Percentiles rank a stretch among this genome's conserved stretches.
Evolutionary conservation across 2,113 vertebrate species (phyloP).

Genomic region (Sylvicapra grimmia): DNA sequence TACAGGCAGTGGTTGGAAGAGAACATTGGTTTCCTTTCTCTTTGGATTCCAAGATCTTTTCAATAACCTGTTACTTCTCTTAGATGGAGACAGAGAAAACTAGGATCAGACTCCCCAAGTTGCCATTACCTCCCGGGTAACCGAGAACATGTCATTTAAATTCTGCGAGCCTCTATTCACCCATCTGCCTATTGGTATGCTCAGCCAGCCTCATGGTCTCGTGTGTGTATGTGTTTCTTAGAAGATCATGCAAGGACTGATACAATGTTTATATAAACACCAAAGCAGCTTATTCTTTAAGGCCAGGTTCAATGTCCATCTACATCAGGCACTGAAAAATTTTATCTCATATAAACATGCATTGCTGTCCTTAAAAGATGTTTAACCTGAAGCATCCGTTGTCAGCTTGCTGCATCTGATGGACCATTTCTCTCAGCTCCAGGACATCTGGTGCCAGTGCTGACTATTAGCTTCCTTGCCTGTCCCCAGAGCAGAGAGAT

Average conservation of each 20-base stretch:
- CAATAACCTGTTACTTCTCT: background rate
- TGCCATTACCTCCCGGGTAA: background rate
- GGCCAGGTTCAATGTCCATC: background rate
- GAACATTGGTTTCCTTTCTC: background rate
- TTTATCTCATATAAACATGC: background rate
- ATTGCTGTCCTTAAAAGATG: background rate
- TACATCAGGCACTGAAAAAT: background rate
- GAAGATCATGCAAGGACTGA: background rate
- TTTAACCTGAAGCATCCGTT: background rate
- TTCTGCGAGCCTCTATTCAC: background rate
- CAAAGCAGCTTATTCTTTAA: background rate
- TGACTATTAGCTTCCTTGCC: constrained; percentile 21
- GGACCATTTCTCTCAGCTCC: background rate
- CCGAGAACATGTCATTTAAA: background rate
- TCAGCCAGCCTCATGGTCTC: background rate
- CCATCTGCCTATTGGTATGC: background rate
- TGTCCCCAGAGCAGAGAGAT: constrained; percentile 32
- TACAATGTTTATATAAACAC: background rate
- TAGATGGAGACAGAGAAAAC: background rate
- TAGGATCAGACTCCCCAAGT: background rate
- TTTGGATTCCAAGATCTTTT: background rate
- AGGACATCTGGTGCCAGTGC: constrained; percentile 46
- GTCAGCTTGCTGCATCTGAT: background rate
- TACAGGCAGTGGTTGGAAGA: background rate
- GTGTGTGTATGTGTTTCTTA: background rate